phyloP scores from a whole-genome alignment of 2,113 vertebrate species.

The Hypomesus transpacificus region DNA sequence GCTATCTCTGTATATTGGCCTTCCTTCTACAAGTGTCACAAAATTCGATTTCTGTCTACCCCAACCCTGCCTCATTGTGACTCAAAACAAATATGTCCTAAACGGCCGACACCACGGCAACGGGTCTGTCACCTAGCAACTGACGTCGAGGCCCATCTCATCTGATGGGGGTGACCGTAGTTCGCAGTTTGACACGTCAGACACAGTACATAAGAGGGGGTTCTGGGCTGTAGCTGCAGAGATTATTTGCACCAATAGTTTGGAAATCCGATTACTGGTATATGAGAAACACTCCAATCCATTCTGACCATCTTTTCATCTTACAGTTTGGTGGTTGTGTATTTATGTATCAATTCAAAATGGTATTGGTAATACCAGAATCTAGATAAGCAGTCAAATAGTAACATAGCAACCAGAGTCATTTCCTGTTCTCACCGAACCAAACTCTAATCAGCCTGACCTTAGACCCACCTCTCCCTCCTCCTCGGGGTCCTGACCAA shows the following conservation, averaged over 20 bases:
- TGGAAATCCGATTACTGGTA: too few species aligned
- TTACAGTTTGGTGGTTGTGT: not conserved
- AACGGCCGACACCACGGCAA: constrained; percentile 44
- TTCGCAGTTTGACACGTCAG: not conserved
- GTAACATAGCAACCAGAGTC: not conserved
- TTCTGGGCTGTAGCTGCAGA: not conserved
- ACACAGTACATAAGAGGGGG: not conserved
- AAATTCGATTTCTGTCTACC: not conserved
- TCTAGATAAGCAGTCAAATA: not conserved
- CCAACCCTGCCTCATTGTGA: constrained; percentile 13
- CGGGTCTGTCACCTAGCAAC: constrained; percentile 57
- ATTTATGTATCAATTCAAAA: not conserved
- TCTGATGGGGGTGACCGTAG: constrained; percentile 17
- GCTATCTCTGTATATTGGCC: not conserved
- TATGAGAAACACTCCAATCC: too few species aligned
- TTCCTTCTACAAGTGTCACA: not conserved
- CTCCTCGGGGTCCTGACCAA: not conserved
- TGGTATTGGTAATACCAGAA: too few species aligned
- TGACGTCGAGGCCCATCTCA: constrained; percentile 18
- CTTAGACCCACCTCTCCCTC: not conserved
- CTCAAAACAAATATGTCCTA: constrained; percentile 31
- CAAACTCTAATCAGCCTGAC: not conserved
- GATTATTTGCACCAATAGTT: not conserved
- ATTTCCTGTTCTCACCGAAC: not conserved
- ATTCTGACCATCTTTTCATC: not conserved